Evolutionary conservation across 1,140 invertebrate genomes (phyloP).

Genomic region (Cydia splendana): DNA sequence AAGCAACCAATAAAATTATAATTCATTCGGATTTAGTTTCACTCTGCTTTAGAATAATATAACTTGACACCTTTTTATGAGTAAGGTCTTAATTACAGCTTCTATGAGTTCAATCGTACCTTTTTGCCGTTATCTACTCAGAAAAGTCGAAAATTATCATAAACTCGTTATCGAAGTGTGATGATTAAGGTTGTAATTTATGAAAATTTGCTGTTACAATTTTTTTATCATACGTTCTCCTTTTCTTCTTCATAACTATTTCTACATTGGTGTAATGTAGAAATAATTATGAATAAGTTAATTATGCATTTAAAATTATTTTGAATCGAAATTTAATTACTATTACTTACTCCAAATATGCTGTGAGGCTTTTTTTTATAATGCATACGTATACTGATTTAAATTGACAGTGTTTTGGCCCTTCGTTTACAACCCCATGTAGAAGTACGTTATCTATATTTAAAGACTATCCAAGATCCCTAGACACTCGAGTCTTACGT

Average conservation of each 20-base stretch:
- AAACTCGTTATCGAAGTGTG: conserved; percentile 9
- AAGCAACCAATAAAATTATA: conserved; percentile 29
- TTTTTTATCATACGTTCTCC: background rate
- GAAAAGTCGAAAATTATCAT: background rate
- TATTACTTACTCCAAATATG: too few relatives aligned
- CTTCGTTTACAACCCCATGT: background rate
- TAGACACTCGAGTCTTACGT: background rate
- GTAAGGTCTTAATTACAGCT: background rate
- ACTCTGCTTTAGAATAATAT: conserved; percentile 21
- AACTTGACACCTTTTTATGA: background rate
- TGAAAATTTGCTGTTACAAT: background rate
- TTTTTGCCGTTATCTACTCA: background rate
- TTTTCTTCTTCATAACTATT: background rate
- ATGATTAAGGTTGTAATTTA: background rate
- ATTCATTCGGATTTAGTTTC: conserved; percentile 22
- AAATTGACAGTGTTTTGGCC: background rate
- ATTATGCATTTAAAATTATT: too few relatives aligned
- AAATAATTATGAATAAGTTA: too few relatives aligned
- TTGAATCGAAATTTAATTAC: too few relatives aligned
- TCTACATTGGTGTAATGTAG: too few relatives aligned
- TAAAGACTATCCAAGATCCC: background rate
- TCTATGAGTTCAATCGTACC: background rate
- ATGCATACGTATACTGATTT: too few relatives aligned
- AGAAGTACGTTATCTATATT: background rate
- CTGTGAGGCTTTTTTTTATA: background rate